Percentiles rank a stretch among this genome's conserved stretches.
These are phyloP conservation scores for Palythoa grandiflora DNA, from an alignment of 92 coral and sea anemone genomes.

Conservation along the genomic window DNA sequence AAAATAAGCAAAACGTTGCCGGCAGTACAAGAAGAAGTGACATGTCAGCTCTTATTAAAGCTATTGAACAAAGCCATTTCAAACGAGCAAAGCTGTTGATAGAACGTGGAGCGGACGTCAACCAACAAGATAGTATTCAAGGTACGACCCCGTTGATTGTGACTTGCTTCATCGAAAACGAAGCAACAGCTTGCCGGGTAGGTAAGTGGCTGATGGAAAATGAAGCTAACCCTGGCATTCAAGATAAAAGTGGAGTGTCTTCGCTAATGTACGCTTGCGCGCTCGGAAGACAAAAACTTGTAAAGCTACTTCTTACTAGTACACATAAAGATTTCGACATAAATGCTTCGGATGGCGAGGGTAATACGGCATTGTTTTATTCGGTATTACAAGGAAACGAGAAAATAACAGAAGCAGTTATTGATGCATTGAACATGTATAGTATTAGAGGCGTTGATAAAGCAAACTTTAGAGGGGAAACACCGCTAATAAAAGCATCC, in stretches of 20 bases:
- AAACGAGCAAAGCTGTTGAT: constrained; percentile 73
- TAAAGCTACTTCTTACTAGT: constrained; percentile 34
- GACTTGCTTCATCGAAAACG: constrained; percentile 70
- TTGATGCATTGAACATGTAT: constrained; percentile 60
- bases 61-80: constrained; percentile 73
- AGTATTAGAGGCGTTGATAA: constrained; percentile 67
- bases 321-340: constrained; percentile 60
- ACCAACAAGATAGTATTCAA: constrained; percentile 53
- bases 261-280: constrained; percentile 80
- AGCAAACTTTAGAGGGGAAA: constrained; percentile 73
- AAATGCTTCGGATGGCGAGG: constrained; percentile 59
- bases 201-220: constrained; percentile 62
- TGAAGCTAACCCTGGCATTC: constrained; percentile 66
- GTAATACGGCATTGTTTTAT: constrained; percentile 72
- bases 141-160: constrained; percentile 74
- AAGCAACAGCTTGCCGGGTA: constrained; percentile 59
- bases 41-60: constrained; percentile 75
- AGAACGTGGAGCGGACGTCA: constrained; percentile 68
- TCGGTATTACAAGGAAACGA: constrained; percentile 70
- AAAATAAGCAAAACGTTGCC: background rate
- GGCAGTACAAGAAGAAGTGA: background rate
- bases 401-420: constrained; percentile 57
- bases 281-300: constrained; percentile 65
- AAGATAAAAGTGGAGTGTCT: constrained; percentile 63
- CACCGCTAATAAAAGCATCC: constrained; percentile 74